Conservation (phyloP, 2,113 vertebrate species). For the Herpetotheres cachinnans region DNA sequence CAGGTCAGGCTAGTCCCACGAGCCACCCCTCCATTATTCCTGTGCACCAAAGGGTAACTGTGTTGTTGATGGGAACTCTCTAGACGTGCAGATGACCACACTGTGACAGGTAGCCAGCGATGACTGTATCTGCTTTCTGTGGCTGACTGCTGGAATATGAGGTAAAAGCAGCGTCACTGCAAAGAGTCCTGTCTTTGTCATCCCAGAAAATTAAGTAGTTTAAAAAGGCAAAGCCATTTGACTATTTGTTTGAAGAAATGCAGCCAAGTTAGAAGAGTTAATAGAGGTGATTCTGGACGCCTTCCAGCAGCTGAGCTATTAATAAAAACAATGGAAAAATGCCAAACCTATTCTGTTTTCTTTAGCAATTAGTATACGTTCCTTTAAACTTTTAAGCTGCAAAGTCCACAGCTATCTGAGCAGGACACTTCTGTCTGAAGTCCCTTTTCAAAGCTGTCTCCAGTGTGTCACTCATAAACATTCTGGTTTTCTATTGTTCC, state of each 20-base stretch:
- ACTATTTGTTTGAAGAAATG: not conserved
- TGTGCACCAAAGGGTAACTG: not conserved
- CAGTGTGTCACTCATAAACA: not conserved
- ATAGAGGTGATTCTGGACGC: conserved; percentile 38
- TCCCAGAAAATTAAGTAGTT: not conserved
- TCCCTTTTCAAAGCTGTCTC: not conserved
- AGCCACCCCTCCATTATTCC: not conserved
- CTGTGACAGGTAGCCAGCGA: not conserved
- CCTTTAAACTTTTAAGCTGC: conserved; percentile 2
- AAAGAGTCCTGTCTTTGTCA: not conserved
- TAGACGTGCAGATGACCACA: not conserved
- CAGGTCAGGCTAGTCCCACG: not conserved
- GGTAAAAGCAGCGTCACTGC: not conserved
- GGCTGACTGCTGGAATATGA: not conserved
- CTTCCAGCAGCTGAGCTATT: conserved; percentile 37
- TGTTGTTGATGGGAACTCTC: not conserved
- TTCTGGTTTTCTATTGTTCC: not conserved
- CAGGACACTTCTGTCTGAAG: not conserved
- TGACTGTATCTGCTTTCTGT: not conserved
- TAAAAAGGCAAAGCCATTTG: conserved; percentile 1
- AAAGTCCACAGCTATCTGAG: not conserved
- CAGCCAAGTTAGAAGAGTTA: conserved; percentile 41
- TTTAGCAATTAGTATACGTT: conserved; percentile 24
- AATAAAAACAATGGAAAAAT: conserved; percentile 45
- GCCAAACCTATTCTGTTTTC: conserved; percentile 35